Percentiles rank a stretch among this genome's conserved stretches.
Conservation (phyloP, 2,888 invertebrate genomes). For the Hirudinaria manillensis region DNA sequence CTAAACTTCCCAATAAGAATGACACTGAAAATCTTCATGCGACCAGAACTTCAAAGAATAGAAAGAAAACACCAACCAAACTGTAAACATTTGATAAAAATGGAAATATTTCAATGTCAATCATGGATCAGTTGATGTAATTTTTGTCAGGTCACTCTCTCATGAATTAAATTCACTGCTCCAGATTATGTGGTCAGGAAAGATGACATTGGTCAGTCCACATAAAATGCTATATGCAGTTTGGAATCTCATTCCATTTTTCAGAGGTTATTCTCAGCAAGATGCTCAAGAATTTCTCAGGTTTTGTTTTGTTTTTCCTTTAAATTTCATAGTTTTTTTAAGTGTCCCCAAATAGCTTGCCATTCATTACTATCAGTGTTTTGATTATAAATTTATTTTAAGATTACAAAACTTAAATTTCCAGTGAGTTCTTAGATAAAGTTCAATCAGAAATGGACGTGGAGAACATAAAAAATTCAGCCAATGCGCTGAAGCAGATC, state of each 20-base stretch:
- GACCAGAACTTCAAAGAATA: slow-evolving; percentile 16
- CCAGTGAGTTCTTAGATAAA: slow-evolving; percentile 52
- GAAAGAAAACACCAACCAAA: slow-evolving; percentile 23
- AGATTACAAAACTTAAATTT: slow-evolving; percentile 27
- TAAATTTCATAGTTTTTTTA: neutral
- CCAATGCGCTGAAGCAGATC: neutral
- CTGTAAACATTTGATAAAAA: neutral
- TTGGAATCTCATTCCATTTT: slow-evolving; percentile 51
- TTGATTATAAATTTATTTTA: neutral
- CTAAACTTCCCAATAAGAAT: neutral
- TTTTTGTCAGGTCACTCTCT: slow-evolving; percentile 45
- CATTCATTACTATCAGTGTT: neutral
- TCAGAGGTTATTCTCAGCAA: slow-evolving; percentile 53
- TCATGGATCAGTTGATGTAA: neutral
- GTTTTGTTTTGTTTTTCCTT: slow-evolving; percentile 39
- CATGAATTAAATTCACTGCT: slow-evolving; percentile 50
- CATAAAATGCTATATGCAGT: slow-evolving; percentile 51
- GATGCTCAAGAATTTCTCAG: slow-evolving; percentile 54
- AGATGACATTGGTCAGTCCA: slow-evolving; percentile 52
- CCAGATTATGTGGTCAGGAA: slow-evolving; percentile 53
- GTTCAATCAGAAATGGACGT: slow-evolving; percentile 47
- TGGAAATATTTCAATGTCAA: neutral
- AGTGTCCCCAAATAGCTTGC: neutral
- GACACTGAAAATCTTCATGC: neutral
- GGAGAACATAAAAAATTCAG: slow-evolving; percentile 7